A percentile compares a stretch with the other conserved stretches of the same genome.
phyloP scores from a whole-genome alignment of 92 coral and sea anemone species.

The Epizoanthus illoricatus region DNA sequence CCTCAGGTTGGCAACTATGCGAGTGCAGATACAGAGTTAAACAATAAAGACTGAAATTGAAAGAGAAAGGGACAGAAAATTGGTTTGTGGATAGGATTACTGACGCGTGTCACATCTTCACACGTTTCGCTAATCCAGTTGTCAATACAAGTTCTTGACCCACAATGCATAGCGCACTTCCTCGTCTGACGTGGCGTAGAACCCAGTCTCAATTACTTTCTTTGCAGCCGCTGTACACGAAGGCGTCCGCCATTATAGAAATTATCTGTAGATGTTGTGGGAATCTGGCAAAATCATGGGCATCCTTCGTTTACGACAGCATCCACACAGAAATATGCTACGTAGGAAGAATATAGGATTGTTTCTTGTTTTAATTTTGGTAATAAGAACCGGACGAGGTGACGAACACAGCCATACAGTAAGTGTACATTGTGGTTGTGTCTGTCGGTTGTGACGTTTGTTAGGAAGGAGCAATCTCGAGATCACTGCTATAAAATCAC shows the following conservation, averaged over 20 bases:
- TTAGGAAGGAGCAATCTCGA: neutral
- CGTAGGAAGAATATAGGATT: slow-evolving; percentile 50
- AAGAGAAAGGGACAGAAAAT: too few species aligned
- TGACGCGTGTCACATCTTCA: too few species aligned
- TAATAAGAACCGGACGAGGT: slow-evolving; percentile 61
- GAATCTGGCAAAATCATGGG: slow-evolving; percentile 59
- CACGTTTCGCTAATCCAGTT: too few species aligned
- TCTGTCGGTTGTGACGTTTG: slow-evolving; percentile 8
- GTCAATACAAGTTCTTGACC: slow-evolving; percentile 35
- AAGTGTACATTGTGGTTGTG: slow-evolving; percentile 49
- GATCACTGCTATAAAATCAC: neutral
- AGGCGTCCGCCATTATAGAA: slow-evolving; percentile 84
- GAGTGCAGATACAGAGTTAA: too few species aligned
- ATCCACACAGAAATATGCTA: slow-evolving; percentile 52
- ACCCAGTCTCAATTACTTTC: slow-evolving; percentile 49
- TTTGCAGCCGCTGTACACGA: slow-evolving; percentile 72
- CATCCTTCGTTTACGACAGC: slow-evolving; percentile 57
- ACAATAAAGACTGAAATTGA: too few species aligned
- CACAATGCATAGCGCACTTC: slow-evolving; percentile 55
- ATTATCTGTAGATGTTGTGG: slow-evolving; percentile 17
- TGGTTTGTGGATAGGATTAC: too few species aligned
- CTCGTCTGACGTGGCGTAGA: slow-evolving; percentile 88
- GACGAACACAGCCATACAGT: slow-evolving; percentile 98
- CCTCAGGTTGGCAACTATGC: too few species aligned
- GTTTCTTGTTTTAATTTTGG: slow-evolving; percentile 67